Percentiles rank a stretch among this genome's conserved stretches.
Evolutionary conservation across 1,140 invertebrate genomes (phyloP).

Genomic region (Drosophila takahashii): DNA sequence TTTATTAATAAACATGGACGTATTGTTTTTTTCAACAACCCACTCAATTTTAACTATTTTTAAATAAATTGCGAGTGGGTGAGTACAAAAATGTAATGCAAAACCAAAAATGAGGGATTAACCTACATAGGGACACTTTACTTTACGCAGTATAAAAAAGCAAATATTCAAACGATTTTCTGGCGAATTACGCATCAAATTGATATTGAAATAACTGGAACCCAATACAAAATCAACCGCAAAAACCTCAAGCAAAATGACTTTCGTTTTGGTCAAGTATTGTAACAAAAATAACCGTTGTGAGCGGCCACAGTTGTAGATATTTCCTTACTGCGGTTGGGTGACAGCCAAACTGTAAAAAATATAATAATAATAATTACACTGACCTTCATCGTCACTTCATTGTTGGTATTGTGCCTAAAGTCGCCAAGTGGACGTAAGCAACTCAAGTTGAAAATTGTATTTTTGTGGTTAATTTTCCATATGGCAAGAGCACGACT

Average conservation of each 20-base stretch:
- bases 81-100: slow-evolving; percentile 55
- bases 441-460: slow-evolving; percentile 51
- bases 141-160: not conserved
- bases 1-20: slow-evolving; percentile 42
- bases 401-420: slow-evolving; percentile 16
- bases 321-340: slow-evolving; percentile 59
- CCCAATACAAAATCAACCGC: slow-evolving; percentile 40
- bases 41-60: slow-evolving; percentile 63
- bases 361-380: slow-evolving; percentile 35
- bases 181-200: slow-evolving; percentile 58
- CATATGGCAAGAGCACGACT: slow-evolving; percentile 4
- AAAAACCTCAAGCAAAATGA: slow-evolving; percentile 45
- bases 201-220: slow-evolving; percentile 57
- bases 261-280: slow-evolving; percentile 59
- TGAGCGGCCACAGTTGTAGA: slow-evolving; percentile 9
- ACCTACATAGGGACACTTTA: slow-evolving; percentile 61
- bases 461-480: slow-evolving; percentile 41
- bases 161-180: slow-evolving; percentile 25
- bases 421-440: slow-evolving; percentile 54
- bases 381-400: slow-evolving; percentile 66
- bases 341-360: slow-evolving; percentile 47
- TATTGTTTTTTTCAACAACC: slow-evolving; percentile 16
- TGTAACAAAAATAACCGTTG: slow-evolving; percentile 51
- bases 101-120: slow-evolving; percentile 71
- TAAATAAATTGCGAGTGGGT: slow-evolving; percentile 62